These are phyloP conservation scores for Cynopterus sphinx DNA, from an alignment of 2,797 vertebrate species.

Conservation along the genomic window DNA sequence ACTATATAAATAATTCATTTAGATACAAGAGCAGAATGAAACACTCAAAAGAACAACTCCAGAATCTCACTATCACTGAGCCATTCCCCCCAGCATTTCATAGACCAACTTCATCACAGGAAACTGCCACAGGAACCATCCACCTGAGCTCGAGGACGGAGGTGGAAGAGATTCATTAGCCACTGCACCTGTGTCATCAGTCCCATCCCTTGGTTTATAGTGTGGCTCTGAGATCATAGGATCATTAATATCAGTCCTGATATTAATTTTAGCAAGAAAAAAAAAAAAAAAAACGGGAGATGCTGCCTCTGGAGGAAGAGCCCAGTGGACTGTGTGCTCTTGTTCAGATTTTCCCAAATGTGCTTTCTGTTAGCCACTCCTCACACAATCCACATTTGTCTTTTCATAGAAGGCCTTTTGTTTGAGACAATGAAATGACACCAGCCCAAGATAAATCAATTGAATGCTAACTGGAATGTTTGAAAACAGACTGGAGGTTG, in stretches of 20 bases:
- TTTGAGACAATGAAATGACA: constrained; percentile 64
- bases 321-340: background rate
- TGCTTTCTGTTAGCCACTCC: constrained; percentile 26
- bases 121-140: background rate
- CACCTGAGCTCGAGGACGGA: background rate
- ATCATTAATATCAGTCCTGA: background rate
- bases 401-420: constrained; percentile 58
- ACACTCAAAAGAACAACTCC: background rate
- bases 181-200: background rate
- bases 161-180: background rate
- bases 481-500: constrained; percentile 51
- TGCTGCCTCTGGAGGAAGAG: background rate
- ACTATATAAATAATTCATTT: background rate
- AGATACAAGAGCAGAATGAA: background rate
- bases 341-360: background rate
- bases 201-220: background rate
- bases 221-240: background rate
- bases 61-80: background rate
- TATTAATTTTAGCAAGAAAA: background rate
- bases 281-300: background rate
- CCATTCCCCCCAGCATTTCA: background rate
- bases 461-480: constrained; percentile 64
- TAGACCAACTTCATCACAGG: background rate
- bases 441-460: constrained; percentile 59
- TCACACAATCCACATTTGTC: background rate